These are phyloP conservation scores for Ptychochromis oligacanthus DNA, from an alignment of 2,113 vertebrate species.

Conservation along the genomic window DNA sequence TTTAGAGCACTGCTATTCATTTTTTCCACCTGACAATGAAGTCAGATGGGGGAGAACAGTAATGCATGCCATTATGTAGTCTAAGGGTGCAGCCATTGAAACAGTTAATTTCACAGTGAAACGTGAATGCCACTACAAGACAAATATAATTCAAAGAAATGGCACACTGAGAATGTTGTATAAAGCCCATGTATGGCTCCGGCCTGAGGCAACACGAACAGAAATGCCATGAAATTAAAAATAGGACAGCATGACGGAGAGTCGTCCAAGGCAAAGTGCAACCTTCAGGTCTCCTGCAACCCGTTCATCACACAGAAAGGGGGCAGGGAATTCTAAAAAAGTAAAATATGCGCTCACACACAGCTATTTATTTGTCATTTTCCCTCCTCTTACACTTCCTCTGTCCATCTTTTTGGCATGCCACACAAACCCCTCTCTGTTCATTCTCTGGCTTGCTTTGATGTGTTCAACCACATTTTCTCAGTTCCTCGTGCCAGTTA, in stretches of 20 bases:
- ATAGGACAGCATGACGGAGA: slow-evolving; percentile 81
- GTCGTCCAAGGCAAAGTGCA: slow-evolving; percentile 74
- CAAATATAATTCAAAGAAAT: slow-evolving; percentile 81
- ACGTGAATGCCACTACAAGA: slow-evolving; percentile 79
- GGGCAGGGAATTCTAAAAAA: slow-evolving; percentile 56
- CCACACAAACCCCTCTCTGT: slow-evolving; percentile 44
- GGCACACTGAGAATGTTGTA: slow-evolving; percentile 72
- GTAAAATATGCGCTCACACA: slow-evolving; percentile 47
- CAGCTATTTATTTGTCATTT: slow-evolving; percentile 70
- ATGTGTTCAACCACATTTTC: slow-evolving; percentile 61
- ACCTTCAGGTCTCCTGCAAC: slow-evolving; percentile 70
- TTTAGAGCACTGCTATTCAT: slow-evolving; percentile 61
- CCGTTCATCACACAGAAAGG: slow-evolving; percentile 68
- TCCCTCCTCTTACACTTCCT: slow-evolving; percentile 44
- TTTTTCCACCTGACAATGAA: slow-evolving; percentile 53
- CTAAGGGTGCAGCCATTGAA: slow-evolving; percentile 76
- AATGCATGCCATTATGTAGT: slow-evolving; percentile 80
- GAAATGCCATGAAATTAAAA: slow-evolving; percentile 84
- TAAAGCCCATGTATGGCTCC: slow-evolving; percentile 73
- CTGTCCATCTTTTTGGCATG: slow-evolving; percentile 65
- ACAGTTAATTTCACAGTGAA: slow-evolving; percentile 81
- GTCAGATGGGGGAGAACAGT: slow-evolving; percentile 66
- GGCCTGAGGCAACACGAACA: slow-evolving; percentile 73
- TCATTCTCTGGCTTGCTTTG: slow-evolving; percentile 51
- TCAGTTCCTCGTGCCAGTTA: slow-evolving; percentile 55